phyloP scores from a whole-genome alignment of 2,797 vertebrate genomes.

The Vultur gryphus region DNA sequence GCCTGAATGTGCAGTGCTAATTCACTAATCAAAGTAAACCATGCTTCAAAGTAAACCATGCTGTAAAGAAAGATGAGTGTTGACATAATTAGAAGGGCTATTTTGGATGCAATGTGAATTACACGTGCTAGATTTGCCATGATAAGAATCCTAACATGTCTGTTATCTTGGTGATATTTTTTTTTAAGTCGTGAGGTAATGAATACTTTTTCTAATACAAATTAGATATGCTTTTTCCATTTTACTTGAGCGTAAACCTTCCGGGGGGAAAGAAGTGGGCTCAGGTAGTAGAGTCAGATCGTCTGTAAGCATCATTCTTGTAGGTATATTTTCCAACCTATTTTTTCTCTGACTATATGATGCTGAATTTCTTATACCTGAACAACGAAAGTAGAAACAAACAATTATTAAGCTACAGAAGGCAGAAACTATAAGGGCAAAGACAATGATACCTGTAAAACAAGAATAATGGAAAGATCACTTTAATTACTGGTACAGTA shows the following conservation, averaged over 20 bases:
- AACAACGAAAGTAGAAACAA: neutral
- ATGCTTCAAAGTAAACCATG: neutral
- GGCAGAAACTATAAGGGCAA: neutral
- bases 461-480: neutral
- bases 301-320: neutral
- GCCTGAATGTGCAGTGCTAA: neutral
- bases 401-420: neutral
- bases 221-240: neutral
- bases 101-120: conserved; percentile 8
- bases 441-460: neutral
- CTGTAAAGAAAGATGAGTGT: neutral
- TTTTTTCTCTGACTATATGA: neutral
- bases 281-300: neutral
- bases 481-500: neutral
- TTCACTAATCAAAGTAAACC: conserved; percentile 18
- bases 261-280: neutral
- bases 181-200: neutral
- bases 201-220: neutral
- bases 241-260: neutral
- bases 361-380: neutral
- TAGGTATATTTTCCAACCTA: neutral
- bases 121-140: neutral
- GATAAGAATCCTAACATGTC: neutral
- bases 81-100: neutral
- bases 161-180: neutral